Conservation (phyloP, 2,797 vertebrate species). For the Anabas testudineus region DNA sequence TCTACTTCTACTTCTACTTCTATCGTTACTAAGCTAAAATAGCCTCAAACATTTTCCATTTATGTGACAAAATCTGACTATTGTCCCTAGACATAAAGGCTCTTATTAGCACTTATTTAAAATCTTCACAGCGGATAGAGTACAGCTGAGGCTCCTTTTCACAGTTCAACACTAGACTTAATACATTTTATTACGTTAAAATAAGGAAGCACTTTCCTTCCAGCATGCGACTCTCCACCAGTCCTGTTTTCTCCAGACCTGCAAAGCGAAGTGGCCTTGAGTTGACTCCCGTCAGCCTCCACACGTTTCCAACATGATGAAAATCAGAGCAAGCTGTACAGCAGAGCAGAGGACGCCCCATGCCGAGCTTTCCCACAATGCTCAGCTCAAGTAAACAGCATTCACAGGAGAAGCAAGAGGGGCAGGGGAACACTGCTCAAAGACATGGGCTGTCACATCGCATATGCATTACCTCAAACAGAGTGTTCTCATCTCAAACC, state of each 20-base stretch:
- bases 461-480: constrained; percentile 43
- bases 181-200: constrained; percentile 16
- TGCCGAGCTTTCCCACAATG: constrained; percentile 36
- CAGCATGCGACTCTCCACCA: constrained; percentile 31
- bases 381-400: constrained; percentile 61
- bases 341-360: constrained; percentile 36
- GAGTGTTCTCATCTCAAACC: constrained; percentile 43
- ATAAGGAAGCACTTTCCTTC: constrained; percentile 11
- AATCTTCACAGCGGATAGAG: constrained; percentile 1
- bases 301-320: constrained; percentile 22
- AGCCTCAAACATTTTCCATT: not conserved
- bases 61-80: not conserved
- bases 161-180: constrained; percentile 6
- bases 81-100: not conserved
- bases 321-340: constrained; percentile 37
- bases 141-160: constrained; percentile 3
- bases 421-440: constrained; percentile 12
- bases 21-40: not conserved
- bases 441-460: constrained; percentile 53
- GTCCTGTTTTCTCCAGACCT: not conserved
- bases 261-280: constrained; percentile 12
- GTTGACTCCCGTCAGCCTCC: constrained; percentile 3
- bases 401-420: constrained; percentile 16
- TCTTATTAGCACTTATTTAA: not conserved
- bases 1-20: too few species aligned